Base-by-base conservation (phyloP, 37 sponge, comb jelly and placozoan species). In the Bolinopsis microptera region DNA sequence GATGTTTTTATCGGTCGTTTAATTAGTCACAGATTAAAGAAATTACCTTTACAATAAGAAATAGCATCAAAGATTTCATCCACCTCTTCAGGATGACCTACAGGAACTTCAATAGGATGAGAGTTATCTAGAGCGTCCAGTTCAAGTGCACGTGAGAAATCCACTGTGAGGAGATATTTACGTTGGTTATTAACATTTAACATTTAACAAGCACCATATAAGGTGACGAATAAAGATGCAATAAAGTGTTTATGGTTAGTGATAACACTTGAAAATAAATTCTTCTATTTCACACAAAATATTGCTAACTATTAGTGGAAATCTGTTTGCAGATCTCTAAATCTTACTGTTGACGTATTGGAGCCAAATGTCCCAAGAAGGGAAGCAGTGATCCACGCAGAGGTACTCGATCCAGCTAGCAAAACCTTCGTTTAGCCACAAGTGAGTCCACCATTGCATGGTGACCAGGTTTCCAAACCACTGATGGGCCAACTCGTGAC, bases 401-500 rank as follows among this genome's bases (percentile, higher is more conserved):
- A 94, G 94, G 93, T 95, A 98, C 94, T 98, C 98, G n/a, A 98
- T 95, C 95, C 95, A 98, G 41, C 97, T 93, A 61, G 98, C 98
- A 94, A 98, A 98, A 0, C 98, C 98, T 48, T 98, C 98, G 92
- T 98, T 98, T 32, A 98, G 95, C 98, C 98, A 98, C 35, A 97
- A 94, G 68, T 98, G 97, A 13, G 97, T 98, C 98, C 98, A 98
- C 98, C 98, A 98, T 83, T 97, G 96, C 98, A 98, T 98, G 93
- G 96, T 97, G 39, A 98, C 97, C 82, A 98, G 93, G 93, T 98
- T 98, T 9, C 98, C 98, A 94, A 98, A 98, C 97, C 98, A 97
- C 93, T 96, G 96, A 83, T 97, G 98, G 36, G 98, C 98, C 69
- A 98, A 94, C 70, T 98, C 98, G 72, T 98, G 98, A 48, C 96